Conservation (phyloP, 1,140 invertebrate species). For the Meteorus sp. region DNA sequence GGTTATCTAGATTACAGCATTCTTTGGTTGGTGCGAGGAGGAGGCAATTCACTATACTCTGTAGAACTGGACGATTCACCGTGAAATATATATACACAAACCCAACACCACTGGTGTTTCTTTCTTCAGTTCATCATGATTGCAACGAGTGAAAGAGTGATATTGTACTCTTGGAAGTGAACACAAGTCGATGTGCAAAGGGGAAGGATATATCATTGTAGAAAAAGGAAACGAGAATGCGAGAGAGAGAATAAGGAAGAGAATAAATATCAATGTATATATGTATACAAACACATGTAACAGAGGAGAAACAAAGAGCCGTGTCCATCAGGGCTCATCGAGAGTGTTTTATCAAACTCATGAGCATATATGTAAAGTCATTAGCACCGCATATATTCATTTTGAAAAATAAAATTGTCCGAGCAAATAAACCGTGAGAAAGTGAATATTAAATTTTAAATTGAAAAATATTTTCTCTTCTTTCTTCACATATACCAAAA, state of each 20-base stretch:
- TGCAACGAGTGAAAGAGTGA: background rate
- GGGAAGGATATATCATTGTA: background rate
- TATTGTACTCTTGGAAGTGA: background rate
- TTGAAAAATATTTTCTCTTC: no score
- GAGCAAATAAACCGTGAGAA: slow-evolving; percentile 1
- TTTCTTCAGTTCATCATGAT: background rate
- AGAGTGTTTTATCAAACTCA: no score
- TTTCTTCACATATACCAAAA: no score
- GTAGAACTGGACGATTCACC: slow-evolving; percentile 22
- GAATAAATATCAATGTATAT: no score
- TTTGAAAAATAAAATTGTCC: background rate
- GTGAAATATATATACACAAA: background rate
- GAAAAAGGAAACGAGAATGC: slow-evolving; percentile 3
- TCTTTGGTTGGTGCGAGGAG: slow-evolving; percentile 2
- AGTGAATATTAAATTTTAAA: no score
- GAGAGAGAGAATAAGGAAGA: no score
- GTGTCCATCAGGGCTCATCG: background rate
- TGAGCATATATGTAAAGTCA: background rate
- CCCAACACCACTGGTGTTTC: no score
- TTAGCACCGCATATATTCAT: background rate
- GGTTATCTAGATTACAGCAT: slow-evolving; percentile 24
- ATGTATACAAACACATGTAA: no score
- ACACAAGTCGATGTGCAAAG: no score
- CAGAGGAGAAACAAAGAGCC: no score
- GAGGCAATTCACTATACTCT: background rate